Evolutionary conservation across 2,797 vertebrate species (phyloP).

Genomic region (Schizothorax lantsangensis): DNA sequence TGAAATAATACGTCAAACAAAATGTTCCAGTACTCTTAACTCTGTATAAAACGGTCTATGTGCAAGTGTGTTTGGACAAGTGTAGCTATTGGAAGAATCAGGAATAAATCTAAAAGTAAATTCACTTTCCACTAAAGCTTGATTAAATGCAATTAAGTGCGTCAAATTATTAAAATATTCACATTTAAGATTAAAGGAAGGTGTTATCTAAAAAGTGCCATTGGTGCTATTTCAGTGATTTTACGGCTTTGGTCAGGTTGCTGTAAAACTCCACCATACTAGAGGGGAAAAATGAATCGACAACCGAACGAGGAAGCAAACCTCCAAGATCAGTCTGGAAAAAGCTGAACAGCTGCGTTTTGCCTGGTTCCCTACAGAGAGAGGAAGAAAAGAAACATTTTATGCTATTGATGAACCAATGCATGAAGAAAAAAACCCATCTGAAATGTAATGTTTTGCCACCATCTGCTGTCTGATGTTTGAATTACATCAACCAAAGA

Average conservation of each 20-base stretch:
- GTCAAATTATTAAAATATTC: neutral
- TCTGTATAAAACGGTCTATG: neutral
- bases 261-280: constrained; percentile 90
- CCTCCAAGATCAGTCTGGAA: constrained; percentile 96
- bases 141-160: constrained; percentile 11
- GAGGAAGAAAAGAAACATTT: constrained; percentile 32
- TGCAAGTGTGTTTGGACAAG: constrained; percentile 1
- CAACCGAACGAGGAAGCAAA: constrained; percentile 87
- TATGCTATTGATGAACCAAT: neutral
- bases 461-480: constrained; percentile 48
- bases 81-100: constrained; percentile 31
- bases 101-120: constrained; percentile 5
- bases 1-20: neutral
- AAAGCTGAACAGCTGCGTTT: constrained; percentile 88
- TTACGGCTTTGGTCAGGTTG: constrained; percentile 86
- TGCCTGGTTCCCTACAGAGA: constrained; percentile 83
- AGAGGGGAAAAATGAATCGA: constrained; percentile 94
- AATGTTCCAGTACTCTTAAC: neutral
- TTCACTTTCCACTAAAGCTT: constrained; percentile 17
- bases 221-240: constrained; percentile 74
- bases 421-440: neutral
- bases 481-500: constrained; percentile 11
- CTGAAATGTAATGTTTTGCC: constrained; percentile 42
- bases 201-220: neutral
- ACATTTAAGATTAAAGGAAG: neutral